A percentile compares a stretch with the other conserved stretches of the same genome.
phyloP scores from a whole-genome alignment of 2,113 vertebrate species.

The Bufo bufo region DNA sequence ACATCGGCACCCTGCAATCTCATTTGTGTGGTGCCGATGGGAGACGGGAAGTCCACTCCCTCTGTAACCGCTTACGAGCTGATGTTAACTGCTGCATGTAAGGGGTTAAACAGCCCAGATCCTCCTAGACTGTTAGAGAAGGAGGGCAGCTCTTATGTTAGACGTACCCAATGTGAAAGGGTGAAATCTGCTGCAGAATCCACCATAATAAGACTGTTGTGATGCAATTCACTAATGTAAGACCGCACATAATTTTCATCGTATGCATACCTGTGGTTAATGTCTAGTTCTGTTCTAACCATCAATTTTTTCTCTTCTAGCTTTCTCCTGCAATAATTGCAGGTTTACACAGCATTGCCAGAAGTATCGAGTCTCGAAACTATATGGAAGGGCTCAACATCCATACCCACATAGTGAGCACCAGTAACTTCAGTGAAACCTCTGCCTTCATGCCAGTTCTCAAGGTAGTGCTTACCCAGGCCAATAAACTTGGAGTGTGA shows the following conservation, averaged over 20 bases:
- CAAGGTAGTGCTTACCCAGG: conserved; percentile 95
- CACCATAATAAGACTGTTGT: neutral
- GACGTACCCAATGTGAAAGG: no score
- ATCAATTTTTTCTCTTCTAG: conserved; percentile 71
- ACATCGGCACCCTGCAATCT: no score
- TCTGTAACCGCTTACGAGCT: no score
- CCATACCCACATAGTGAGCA: conserved; percentile 96
- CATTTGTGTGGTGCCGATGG: no score
- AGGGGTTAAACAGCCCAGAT: no score
- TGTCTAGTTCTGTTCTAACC: neutral
- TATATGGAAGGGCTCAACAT: conserved; percentile 88
- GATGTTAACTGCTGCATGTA: no score
- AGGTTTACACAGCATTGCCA: conserved; percentile 89
- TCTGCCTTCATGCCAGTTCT: conserved; percentile 98
- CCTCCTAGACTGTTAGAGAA: no score
- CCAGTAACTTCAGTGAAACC: conserved; percentile 97
- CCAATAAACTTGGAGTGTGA: conserved; percentile 90
- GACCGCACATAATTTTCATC: neutral
- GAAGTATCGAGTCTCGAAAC: conserved; percentile 84
- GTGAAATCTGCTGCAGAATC: no score
- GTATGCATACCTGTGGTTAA: neutral
- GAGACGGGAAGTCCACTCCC: no score
- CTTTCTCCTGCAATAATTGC: conserved; percentile 88
- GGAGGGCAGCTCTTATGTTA: no score
- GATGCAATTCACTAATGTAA: neutral